Conservation (phyloP, 2,888 invertebrate genomes). For the Ephialtes manifestator region DNA sequence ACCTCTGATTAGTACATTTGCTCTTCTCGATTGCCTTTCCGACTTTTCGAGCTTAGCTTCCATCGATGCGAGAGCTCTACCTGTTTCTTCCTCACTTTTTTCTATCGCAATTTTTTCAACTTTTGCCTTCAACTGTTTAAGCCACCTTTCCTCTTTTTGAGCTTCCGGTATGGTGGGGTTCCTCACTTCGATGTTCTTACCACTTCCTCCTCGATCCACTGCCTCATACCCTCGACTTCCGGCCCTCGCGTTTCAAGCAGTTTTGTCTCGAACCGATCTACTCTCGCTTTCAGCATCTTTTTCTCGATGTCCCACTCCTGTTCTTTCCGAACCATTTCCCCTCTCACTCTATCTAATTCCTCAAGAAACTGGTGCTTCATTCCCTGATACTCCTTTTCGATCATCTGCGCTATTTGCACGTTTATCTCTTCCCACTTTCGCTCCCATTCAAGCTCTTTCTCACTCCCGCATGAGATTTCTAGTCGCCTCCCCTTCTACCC, state of each 20-base stretch:
- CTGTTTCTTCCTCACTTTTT: constrained; percentile 3
- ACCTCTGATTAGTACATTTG: neutral
- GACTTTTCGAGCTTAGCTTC: neutral
- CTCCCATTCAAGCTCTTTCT: no score
- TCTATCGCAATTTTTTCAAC: constrained; percentile 21
- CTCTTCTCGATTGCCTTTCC: constrained; percentile 15
- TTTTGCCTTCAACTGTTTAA: constrained; percentile 2
- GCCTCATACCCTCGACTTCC: neutral
- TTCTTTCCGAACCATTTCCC: no score
- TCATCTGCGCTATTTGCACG: no score
- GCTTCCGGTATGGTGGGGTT: neutral
- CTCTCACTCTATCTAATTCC: no score
- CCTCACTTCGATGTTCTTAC: neutral
- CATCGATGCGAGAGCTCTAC: neutral
- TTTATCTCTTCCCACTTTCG: no score
- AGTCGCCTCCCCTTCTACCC: no score
- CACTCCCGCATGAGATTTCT: no score
- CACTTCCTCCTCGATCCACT: neutral
- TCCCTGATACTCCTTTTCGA: no score
- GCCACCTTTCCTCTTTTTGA: constrained; percentile 19
- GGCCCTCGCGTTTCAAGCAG: neutral
- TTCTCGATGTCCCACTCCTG: no score
- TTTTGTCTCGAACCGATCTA: no score
- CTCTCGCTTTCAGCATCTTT: no score
- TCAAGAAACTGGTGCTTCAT: no score